A percentile compares a stretch with the other conserved stretches of the same genome.
These are phyloP conservation scores for Salvelinus alpinus DNA, from an alignment of 2,113 vertebrate genomes.

Conservation along the genomic window DNA sequence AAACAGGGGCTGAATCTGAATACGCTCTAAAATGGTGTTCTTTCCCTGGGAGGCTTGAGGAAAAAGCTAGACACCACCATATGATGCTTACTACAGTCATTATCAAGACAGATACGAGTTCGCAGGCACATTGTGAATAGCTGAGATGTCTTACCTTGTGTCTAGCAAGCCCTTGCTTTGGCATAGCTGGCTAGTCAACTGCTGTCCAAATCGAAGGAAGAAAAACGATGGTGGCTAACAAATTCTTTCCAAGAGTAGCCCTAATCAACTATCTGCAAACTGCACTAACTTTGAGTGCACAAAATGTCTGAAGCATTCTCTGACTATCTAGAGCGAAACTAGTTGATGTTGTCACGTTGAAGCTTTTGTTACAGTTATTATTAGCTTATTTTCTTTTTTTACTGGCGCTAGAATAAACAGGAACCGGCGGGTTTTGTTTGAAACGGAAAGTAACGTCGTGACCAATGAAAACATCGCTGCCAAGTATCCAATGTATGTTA, in stretches of 20 bases:
- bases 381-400: not conserved
- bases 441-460: not conserved
- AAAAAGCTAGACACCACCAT: not conserved
- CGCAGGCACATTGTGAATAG: not conserved
- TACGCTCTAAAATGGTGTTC: not conserved
- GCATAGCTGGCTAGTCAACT: not conserved
- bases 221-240: not conserved
- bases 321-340: not conserved
- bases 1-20: not conserved
- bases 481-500: not conserved
- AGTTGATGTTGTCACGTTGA: not conserved
- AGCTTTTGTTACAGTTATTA: not conserved
- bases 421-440: conserved; percentile 5
- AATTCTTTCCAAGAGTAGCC: not conserved
- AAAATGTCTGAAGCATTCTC: too few relatives aligned
- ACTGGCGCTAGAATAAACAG: not conserved
- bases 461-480: not conserved
- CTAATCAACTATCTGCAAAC: not conserved
- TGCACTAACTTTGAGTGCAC: too few relatives aligned
- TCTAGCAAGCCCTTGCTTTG: conserved; percentile 23
- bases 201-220: not conserved
- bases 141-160: conserved; percentile 31
- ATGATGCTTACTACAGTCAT: not conserved
- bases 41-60: not conserved
- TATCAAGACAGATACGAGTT: not conserved